Percentiles rank a stretch among this genome's conserved stretches.
Conservation (phyloP, 2,113 vertebrate species). For the Bolborhynchus lineola region DNA sequence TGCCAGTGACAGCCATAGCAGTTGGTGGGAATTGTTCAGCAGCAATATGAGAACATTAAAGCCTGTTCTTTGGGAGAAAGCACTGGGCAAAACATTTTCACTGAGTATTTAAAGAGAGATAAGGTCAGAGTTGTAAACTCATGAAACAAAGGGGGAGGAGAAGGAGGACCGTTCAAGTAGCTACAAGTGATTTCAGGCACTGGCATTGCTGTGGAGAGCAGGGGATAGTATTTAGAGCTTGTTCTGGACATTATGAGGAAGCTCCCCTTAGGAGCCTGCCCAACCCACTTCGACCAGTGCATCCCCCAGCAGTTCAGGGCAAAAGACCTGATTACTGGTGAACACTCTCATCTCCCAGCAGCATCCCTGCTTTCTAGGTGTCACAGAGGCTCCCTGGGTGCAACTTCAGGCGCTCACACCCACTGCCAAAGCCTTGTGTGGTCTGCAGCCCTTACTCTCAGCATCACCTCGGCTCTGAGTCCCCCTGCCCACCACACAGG, state of each 20-base stretch:
- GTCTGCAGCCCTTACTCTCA: background rate
- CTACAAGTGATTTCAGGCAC: background rate
- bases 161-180: background rate
- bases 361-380: background rate
- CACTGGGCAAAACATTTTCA: background rate
- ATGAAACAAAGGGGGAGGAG: background rate
- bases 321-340: background rate
- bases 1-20: background rate
- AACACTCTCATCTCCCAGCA: background rate
- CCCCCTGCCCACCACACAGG: background rate
- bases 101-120: background rate
- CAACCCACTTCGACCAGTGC: rapidly evolving
- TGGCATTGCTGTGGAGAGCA: background rate
- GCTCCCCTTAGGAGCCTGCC: background rate
- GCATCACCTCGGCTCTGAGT: background rate
- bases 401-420: rapidly evolving
- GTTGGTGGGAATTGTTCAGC: rapidly evolving
- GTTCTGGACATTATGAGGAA: background rate
- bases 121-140: background rate
- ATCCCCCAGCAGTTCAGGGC: background rate
- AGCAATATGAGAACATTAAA: rapidly evolving
- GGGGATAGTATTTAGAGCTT: background rate
- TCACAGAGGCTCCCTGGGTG: background rate
- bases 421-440: background rate
- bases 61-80: background rate